Conservation (phyloP, 2,888 invertebrate species). For the Plagiodera versicolora region DNA sequence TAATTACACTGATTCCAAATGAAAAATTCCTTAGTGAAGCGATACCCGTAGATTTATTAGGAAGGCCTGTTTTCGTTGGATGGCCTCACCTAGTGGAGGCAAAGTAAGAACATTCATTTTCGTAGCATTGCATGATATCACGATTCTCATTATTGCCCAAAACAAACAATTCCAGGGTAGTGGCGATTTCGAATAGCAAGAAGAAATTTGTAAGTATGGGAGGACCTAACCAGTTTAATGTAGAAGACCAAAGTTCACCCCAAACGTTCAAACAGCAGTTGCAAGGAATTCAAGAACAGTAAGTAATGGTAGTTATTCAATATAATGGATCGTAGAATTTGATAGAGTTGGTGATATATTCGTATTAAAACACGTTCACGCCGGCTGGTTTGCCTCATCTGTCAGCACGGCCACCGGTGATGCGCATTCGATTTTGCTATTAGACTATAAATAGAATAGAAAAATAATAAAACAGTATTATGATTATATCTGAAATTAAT, state of each 20-base stretch:
- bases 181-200: slow-evolving; percentile 64
- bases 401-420: too few species aligned
- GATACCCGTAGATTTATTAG: slow-evolving; percentile 61
- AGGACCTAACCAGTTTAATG: slow-evolving; percentile 51
- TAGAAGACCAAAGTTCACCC: slow-evolving; percentile 50
- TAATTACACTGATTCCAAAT: slow-evolving; percentile 65
- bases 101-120: slow-evolving; percentile 59
- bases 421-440: too few species aligned
- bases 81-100: slow-evolving; percentile 95
- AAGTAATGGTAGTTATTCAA: slow-evolving; percentile 47
- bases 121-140: too few species aligned
- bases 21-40: slow-evolving; percentile 48
- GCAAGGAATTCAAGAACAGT: slow-evolving; percentile 63
- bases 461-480: too few species aligned
- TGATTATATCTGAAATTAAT: too few species aligned
- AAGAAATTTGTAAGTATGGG: slow-evolving; percentile 56
- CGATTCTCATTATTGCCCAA: background rate
- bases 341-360: too few species aligned
- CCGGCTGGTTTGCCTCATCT: too few species aligned
- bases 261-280: slow-evolving; percentile 57
- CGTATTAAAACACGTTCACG: too few species aligned
- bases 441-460: too few species aligned
- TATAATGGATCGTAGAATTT: too few species aligned
- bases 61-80: slow-evolving; percentile 75
- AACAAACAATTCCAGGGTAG: slow-evolving; percentile 61